Evolutionary conservation across 2,113 vertebrate species (phyloP).

Genomic region (Microcebus tavaratra): DNA sequence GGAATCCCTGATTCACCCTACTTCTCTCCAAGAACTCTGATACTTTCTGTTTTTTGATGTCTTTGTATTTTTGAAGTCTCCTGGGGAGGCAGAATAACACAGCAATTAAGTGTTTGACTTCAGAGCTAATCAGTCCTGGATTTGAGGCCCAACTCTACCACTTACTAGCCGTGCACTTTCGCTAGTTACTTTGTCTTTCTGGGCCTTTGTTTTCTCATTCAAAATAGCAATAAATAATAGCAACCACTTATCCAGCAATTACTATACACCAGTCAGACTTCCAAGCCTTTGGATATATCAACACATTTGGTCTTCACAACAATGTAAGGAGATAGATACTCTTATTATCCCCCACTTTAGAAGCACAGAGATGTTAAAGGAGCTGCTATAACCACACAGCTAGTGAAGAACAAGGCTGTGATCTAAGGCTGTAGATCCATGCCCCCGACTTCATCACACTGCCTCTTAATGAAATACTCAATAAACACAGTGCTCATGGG

Average conservation of each 20-base stretch:
- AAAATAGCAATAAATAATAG: background rate
- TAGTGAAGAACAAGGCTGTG: background rate
- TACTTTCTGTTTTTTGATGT: background rate
- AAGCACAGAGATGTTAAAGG: background rate
- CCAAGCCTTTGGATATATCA: background rate
- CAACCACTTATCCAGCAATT: background rate
- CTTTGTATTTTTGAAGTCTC: background rate
- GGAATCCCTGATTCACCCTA: background rate
- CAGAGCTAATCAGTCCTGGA: background rate
- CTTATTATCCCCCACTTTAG: background rate
- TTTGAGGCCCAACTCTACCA: background rate
- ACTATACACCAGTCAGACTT: background rate
- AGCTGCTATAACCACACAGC: background rate
- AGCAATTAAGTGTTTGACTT: background rate
- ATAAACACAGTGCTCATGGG: background rate
- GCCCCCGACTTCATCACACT: background rate
- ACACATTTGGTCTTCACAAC: background rate
- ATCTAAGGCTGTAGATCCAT: background rate
- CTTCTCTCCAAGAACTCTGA: background rate
- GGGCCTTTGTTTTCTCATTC: constrained; percentile 15
- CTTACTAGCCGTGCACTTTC: background rate
- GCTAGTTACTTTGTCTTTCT: background rate
- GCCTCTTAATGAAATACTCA: background rate
- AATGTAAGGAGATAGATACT: background rate
- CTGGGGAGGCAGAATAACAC: background rate